Conservation (phyloP, 2,113 vertebrate genomes). For the Phasianus colchicus region DNA sequence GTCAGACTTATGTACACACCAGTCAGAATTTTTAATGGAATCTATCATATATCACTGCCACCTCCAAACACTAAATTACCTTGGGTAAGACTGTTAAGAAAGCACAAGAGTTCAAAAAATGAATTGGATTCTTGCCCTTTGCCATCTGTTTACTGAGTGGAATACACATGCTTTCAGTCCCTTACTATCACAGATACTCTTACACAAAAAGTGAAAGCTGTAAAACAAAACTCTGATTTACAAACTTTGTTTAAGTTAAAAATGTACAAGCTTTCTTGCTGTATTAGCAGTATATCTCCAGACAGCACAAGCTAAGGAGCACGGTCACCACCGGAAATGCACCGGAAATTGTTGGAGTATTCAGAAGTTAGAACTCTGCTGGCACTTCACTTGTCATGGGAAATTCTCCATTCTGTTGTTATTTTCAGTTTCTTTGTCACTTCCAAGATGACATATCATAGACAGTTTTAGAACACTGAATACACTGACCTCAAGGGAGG, state of each 20-base stretch:
- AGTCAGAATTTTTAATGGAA: background rate
- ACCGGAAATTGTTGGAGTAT: background rate
- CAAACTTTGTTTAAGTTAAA: background rate
- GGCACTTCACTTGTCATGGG: background rate
- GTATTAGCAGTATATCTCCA: background rate
- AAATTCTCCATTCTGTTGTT: background rate
- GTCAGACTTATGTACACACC: background rate
- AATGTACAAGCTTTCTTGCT: background rate
- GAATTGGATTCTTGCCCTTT: background rate
- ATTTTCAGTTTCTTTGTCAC: background rate
- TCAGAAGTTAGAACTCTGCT: background rate
- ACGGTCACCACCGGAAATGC: background rate
- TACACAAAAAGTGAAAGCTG: background rate
- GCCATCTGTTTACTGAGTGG: background rate
- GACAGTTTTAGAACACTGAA: background rate
- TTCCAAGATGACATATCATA: background rate
- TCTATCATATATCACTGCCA: background rate
- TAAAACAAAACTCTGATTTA: background rate
- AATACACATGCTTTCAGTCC: background rate
- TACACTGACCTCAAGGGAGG: background rate
- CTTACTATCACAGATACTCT: background rate
- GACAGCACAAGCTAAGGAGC: rapidly evolving
- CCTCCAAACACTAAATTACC: background rate
- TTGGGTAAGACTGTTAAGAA: background rate
- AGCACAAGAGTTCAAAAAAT: background rate